Evolutionary conservation across 1,140 invertebrate species (phyloP).

Genomic region (Ceratoteleas bidentatus): DNA sequence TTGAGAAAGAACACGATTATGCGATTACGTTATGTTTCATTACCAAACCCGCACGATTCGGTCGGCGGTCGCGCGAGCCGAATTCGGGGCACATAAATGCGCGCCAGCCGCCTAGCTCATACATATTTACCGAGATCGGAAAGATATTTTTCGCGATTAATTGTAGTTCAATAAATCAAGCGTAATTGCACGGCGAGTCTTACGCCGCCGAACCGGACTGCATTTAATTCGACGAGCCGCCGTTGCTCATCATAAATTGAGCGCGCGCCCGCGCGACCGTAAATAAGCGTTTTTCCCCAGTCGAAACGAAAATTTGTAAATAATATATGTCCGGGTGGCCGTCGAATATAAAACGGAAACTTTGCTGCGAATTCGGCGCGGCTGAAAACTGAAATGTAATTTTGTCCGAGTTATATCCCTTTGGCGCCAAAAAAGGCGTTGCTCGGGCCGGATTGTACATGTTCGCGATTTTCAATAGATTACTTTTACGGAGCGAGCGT

Average conservation of each 20-base stretch:
- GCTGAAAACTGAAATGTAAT: conserved; percentile 54
- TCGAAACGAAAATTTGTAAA: conserved; percentile 41
- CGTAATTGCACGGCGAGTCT: conserved; percentile 15
- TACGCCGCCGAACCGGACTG: background rate
- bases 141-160: conserved; percentile 30
- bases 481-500: conserved; percentile 38
- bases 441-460: conserved; percentile 13
- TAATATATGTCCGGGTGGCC: conserved; percentile 44
- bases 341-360: conserved; percentile 50
- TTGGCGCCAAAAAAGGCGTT: conserved; percentile 57
- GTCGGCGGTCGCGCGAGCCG: conserved; percentile 24
- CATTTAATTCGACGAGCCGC: conserved; percentile 21
- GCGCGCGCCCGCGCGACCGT: conserved; percentile 14
- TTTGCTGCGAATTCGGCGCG: conserved; percentile 35
- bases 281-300: conserved; percentile 37
- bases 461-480: conserved; percentile 53
- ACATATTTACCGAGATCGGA: conserved; percentile 28
- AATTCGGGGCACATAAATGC: conserved; percentile 28
- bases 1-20: conserved; percentile 39
- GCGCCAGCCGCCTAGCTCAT: conserved; percentile 15
- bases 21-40: conserved; percentile 44
- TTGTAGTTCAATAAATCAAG: conserved; percentile 33
- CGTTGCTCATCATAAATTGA: conserved; percentile 15
- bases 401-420: conserved; percentile 39
- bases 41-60: conserved; percentile 30